These are phyloP conservation scores for Cossypha heuglini DNA, from an alignment of 2,797 vertebrate genomes.

Conservation along the genomic window DNA sequence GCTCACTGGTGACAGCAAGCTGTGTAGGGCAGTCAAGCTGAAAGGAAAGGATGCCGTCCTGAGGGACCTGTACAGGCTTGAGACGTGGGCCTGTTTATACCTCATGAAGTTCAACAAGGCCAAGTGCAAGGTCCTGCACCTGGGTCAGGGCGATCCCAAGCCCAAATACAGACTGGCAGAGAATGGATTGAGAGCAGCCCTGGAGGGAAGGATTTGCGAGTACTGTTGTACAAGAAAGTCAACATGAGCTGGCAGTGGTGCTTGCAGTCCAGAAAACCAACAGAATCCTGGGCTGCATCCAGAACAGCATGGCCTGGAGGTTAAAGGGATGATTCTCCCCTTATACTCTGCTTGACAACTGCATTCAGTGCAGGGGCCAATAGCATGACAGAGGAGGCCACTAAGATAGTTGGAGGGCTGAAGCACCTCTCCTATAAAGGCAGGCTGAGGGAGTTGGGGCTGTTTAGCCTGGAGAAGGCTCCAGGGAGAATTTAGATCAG, in stretches of 20 bases:
- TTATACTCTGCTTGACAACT: not conserved
- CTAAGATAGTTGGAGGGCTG: not conserved
- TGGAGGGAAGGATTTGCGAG: fast-evolving
- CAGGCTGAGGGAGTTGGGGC: not conserved
- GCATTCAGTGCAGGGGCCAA: not conserved
- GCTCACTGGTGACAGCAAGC: not conserved
- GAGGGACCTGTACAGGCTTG: not conserved
- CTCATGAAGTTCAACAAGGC: not conserved
- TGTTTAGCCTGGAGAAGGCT: not conserved
- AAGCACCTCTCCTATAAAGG: not conserved
- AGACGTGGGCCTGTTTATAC: not conserved
- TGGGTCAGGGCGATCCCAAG: not conserved
- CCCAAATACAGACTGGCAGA: no score
- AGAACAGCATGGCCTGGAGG: not conserved
- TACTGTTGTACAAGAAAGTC: not conserved
- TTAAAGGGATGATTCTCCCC: not conserved
- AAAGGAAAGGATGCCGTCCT: not conserved
- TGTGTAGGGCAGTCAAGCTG: not conserved
- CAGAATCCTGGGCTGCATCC: not conserved
- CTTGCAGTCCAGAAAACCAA: not conserved
- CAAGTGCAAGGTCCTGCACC: not conserved
- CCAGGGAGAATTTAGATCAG: not conserved
- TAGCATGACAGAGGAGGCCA: not conserved
- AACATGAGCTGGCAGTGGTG: not conserved
- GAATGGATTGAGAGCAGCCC: not conserved